Percentiles rank a stretch among this genome's conserved stretches.
phyloP scores from a whole-genome alignment of 2,888 invertebrate species.

The Aelia acuminata region DNA sequence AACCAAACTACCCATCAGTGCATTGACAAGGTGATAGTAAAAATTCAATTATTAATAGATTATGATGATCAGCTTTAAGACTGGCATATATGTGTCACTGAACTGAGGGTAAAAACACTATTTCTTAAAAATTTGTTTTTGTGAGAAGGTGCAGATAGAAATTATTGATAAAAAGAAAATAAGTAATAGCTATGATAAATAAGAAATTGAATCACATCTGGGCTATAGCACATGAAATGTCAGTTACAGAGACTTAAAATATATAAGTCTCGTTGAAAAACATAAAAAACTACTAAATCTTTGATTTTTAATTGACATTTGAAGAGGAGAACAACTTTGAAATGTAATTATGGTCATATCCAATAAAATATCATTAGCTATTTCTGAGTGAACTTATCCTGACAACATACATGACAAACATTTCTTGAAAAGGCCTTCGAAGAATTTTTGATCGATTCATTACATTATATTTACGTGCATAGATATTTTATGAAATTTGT shows the following conservation, averaged over 20 bases:
- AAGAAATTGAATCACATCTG: not conserved
- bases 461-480: not conserved
- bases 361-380: not conserved
- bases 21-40: not conserved
- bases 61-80: not conserved
- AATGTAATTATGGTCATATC: not conserved
- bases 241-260: not conserved
- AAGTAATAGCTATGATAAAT: not conserved
- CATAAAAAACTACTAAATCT: not conserved
- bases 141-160: constrained; percentile 2
- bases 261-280: not conserved
- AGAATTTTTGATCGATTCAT: not conserved
- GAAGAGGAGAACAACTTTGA: not conserved
- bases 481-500: not conserved
- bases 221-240: not conserved
- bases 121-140: not conserved
- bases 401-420: not conserved
- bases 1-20: constrained; percentile 32
- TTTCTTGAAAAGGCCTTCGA: not conserved
- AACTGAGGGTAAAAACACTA: not conserved
- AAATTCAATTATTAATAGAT: not conserved
- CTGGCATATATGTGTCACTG: not conserved
- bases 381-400: not conserved
- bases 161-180: not conserved
- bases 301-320: not conserved